phyloP scores from a whole-genome alignment of 1,140 invertebrate species.

The Seison nebaliae region DNA sequence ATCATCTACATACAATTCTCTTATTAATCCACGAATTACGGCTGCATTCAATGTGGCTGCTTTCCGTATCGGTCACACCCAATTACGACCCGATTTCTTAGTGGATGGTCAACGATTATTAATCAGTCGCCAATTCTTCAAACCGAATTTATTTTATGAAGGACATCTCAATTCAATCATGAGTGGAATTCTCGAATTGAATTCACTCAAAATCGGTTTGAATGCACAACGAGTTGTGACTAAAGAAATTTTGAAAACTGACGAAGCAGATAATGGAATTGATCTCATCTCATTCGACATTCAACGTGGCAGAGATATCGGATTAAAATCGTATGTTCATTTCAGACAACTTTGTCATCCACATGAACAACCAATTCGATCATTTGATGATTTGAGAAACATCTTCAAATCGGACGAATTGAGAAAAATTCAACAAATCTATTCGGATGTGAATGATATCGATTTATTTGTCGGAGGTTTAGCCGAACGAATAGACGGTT shows the following conservation, averaged over 20 bases:
- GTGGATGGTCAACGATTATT: too few species aligned
- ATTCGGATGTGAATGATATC: conserved; percentile 3
- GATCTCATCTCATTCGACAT: conserved; percentile 3
- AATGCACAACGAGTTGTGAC: too few species aligned
- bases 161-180: too few species aligned
- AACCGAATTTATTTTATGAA: too few species aligned
- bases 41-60: conserved; percentile 40
- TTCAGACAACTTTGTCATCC: conserved; percentile 2
- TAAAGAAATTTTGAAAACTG: too few species aligned
- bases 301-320: conserved; percentile 6
- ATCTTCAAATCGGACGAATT: neutral
- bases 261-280: too few species aligned
- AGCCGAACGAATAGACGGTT: conserved; percentile 1
- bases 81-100: too few species aligned
- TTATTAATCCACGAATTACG: conserved; percentile 35
- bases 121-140: too few species aligned
- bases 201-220: too few species aligned
- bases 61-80: conserved; percentile 38
- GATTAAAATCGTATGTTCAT: conserved; percentile 1
- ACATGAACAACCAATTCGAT: conserved; percentile 1
- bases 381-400: conserved; percentile 2
- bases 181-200: too few species aligned
- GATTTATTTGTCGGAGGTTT: conserved; percentile 11
- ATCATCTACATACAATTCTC: too few species aligned
- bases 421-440: conserved; percentile 4